Evolutionary conservation across 2,113 vertebrate genomes (phyloP).

Genomic region (Rhadina sibilatrix): DNA sequence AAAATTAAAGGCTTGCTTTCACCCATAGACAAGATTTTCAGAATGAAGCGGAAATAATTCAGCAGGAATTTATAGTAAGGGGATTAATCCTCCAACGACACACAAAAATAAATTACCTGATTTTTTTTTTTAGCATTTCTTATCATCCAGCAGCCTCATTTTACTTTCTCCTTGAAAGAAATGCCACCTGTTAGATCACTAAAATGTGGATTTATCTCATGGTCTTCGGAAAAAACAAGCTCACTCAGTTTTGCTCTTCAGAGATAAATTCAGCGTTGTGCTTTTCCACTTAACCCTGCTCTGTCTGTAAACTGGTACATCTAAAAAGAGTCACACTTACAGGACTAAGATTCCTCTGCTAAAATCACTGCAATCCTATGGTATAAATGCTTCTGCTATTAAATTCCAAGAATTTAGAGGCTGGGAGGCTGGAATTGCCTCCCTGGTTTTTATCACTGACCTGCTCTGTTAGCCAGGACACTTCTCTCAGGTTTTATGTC

Average conservation of each 20-base stretch:
- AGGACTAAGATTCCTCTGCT: background rate
- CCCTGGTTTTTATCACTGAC: background rate
- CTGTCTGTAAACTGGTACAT: background rate
- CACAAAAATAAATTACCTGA: conserved; percentile 42
- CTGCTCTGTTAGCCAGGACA: background rate
- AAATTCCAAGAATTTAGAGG: background rate
- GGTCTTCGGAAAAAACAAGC: background rate
- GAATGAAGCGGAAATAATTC: conserved; percentile 9
- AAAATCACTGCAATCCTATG: background rate
- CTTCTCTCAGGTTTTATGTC: background rate
- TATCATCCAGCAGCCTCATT: background rate
- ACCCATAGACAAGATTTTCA: conserved; percentile 22
- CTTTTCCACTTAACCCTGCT: background rate
- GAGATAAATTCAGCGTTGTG: background rate
- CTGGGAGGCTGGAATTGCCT: background rate
- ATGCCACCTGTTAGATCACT: background rate
- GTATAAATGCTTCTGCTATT: background rate
- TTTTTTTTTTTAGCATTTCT: background rate
- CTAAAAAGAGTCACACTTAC: background rate
- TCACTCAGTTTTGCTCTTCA: background rate
- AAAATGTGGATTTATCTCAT: background rate
- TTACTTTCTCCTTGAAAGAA: conserved; percentile 11
- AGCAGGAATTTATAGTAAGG: conserved; percentile 37
- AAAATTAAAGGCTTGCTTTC: conserved; percentile 26
- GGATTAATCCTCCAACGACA: background rate